Conservation (phyloP, 2,113 vertebrate species). For the Tupaia chinensis region DNA sequence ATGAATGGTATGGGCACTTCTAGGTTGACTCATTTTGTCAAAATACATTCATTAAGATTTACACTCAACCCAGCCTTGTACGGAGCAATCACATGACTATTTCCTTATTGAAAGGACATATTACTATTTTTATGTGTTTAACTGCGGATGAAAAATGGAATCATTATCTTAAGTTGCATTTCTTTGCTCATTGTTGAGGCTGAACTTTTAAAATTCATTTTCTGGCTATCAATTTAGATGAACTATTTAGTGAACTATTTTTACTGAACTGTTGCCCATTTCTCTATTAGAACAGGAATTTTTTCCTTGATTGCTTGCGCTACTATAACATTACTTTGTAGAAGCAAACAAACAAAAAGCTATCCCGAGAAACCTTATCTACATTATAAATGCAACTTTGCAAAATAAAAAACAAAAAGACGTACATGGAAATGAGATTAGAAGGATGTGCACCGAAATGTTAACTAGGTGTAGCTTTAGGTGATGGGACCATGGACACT, state of each 20-base stretch:
- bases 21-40: neutral
- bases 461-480: neutral
- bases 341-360: neutral
- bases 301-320: neutral
- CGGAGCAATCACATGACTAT: neutral
- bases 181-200: constrained; percentile 1
- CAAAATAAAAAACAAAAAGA: neutral
- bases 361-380: neutral
- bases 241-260: neutral
- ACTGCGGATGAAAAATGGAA: constrained; percentile 44
- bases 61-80: too few relatives aligned
- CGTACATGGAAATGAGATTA: neutral
- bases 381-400: constrained; percentile 18
- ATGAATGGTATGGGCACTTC: fast-evolving
- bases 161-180: constrained; percentile 61
- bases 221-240: constrained; percentile 30
- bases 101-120: neutral
- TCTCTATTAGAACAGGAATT: constrained; percentile 23
- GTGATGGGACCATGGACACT: neutral
- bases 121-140: neutral
- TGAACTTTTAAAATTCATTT: constrained; percentile 59
- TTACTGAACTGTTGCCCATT: neutral
- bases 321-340: neutral
- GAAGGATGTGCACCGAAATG: neutral
- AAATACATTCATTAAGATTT: neutral